Percentiles rank a stretch among this genome's conserved stretches.
Evolutionary conservation across 2,888 invertebrate genomes (phyloP).

Genomic region (Dusona sp.): DNA sequence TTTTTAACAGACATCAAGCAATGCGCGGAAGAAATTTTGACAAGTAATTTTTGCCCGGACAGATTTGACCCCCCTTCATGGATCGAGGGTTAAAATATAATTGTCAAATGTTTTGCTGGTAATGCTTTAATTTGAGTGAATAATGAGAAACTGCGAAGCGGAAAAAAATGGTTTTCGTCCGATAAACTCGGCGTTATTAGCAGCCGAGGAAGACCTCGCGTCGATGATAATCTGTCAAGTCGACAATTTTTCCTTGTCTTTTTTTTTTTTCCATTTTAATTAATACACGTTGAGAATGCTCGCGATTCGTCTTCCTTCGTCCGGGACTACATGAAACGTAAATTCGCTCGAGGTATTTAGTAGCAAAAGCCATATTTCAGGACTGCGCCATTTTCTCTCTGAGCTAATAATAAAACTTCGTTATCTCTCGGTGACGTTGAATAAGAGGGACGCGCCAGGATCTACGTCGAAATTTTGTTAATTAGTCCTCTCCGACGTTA

Average conservation of each 20-base stretch:
- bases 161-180: conserved; percentile 26
- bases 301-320: conserved; percentile 30
- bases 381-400: conserved; percentile 20
- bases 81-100: no score
- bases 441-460: conserved; percentile 13
- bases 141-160: conserved; percentile 11
- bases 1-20: no score
- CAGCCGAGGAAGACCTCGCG: conserved; percentile 33
- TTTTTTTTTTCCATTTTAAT: conserved; percentile 34
- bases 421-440: conserved; percentile 41
- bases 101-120: background rate
- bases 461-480: conserved; percentile 57
- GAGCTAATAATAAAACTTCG: conserved; percentile 60
- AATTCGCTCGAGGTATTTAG: conserved; percentile 38
- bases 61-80: no score
- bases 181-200: conserved; percentile 32
- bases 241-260: conserved; percentile 32
- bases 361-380: conserved; percentile 38
- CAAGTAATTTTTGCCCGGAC: no score
- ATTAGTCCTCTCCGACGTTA: conserved; percentile 39
- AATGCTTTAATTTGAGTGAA: conserved; percentile 8
- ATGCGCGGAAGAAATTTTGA: no score
- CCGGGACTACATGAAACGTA: conserved; percentile 9
- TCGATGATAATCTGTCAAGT: conserved; percentile 65
- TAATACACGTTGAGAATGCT: conserved; percentile 41